Evolutionary conservation across 2,797 vertebrate genomes (phyloP), one percentile per base, ranked within the genome.

Genomic region (Anolis apletophallus): DNA sequence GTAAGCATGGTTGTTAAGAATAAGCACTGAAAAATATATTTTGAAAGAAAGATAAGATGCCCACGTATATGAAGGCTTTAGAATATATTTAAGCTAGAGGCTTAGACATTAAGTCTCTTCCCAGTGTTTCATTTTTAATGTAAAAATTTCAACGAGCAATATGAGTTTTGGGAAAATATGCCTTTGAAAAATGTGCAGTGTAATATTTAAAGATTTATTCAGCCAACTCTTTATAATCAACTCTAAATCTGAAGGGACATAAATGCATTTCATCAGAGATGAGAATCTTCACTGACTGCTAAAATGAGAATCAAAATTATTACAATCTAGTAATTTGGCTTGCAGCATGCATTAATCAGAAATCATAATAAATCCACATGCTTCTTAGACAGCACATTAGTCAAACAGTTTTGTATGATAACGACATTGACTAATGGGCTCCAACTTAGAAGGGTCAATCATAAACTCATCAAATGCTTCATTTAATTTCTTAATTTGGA

Each of bases 401-500:
- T 98, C 98, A 99, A 95, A 96, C 93, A 94, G 96, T 95, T 97
- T 96, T 97, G 97, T 96, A 95, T 96, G 95, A 97, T 97, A 97
- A 97, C 89, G 97, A 98, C 98, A 96, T 95, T 98, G 98, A 98
- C 95, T 97, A 98, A 99, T 98, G 98, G 97, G 97, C 96, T 96
- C 95, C 87, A 95, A 97, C 97, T 96, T 97, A 95, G 98, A 97
- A 97, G 96, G 98, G 98, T 99, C 98, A 99, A 99, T 99, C 99
- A 99, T 98, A 99, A 99, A 98, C 98, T 98, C 98, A 99, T 99
- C 99, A 99, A 99, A 99, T 97, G 98, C 98, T 98, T 99, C 98
- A 99, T 99, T 99, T 99, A 97, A 98, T 98, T 98, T 98, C 98
- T 98, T 98, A 98, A 99, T 99, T 99, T 99, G 98, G 98, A 99